Base-by-base conservation (phyloP, 2,113 vertebrate genomes). In the Halcyon senegalensis region DNA sequence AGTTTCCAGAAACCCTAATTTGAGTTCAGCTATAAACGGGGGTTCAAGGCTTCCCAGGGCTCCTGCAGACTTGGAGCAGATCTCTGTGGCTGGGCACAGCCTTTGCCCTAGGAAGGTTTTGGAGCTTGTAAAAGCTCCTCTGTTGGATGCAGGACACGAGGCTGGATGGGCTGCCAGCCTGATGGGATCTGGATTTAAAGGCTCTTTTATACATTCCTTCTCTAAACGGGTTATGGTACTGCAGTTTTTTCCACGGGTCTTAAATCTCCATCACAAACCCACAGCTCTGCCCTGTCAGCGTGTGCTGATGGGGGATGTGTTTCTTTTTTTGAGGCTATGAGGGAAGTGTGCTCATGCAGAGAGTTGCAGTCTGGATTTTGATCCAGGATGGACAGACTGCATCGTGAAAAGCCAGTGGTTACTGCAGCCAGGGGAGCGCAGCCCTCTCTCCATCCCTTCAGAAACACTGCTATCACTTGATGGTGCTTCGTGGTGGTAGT, bases 151-250 rank as follows among this genome's bases (percentile, higher is more conserved):
- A 90, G 93, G 84, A 87, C 17, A 3, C 2, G 8, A 93, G 68
- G 69, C 73, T 92, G 88, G 66, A 87, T 23, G 83, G 31, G 83
- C 77, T 92, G 80, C 94, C 89, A 78, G 89, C 62, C 82, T 77
- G 88, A 64, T 91, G 64, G 85, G 46, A 41, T 60, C 44, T 62
- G 75, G 30, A 59, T 84, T 95, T 84, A 93, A 95, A 95, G 81
- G 11, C 88, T 62, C 88, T 94, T 96, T 96, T 89, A 63, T 95
- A 51, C 30, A 4, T 84, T 73, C 39, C 33, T 48, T 63, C 13
- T 66, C 53, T 63, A 35, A 87, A 77, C 0, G 17, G 4, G 43
- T 55, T 87, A 87, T 43, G 83, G 73, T 95, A 50, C 82, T 0
- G 14, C 59, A 37, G 0, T 67, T 89, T 89, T 93, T 96, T 89